Evolutionary conservation across 1,140 invertebrate genomes (phyloP).

Genomic region (Drosophila novamexicana): DNA sequence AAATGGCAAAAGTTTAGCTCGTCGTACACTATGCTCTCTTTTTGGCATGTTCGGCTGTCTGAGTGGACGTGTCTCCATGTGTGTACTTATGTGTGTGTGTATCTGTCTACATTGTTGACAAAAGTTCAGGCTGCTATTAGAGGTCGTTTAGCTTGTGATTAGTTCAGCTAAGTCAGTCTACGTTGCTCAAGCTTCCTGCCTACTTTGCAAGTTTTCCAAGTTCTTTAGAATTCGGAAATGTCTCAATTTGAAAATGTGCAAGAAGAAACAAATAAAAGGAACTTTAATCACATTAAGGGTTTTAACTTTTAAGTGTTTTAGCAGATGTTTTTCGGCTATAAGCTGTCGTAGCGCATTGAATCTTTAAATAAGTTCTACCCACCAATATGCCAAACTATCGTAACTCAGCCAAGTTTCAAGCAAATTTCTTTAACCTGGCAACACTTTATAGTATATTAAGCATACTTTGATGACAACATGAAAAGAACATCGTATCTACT

Average conservation of each 20-base stretch:
- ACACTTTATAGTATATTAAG: neutral
- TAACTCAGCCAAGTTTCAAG: neutral
- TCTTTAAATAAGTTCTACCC: slow-evolving; percentile 1
- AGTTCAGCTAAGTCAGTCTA: slow-evolving; percentile 70
- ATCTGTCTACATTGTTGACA: slow-evolving; percentile 74
- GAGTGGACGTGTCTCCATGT: neutral
- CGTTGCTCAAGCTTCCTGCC: slow-evolving; percentile 25
- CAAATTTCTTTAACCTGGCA: neutral
- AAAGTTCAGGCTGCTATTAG: slow-evolving; percentile 76
- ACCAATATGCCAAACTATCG: neutral
- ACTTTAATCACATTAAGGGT: slow-evolving; percentile 1
- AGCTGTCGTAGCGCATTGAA: neutral
- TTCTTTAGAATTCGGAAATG: slow-evolving; percentile 20
- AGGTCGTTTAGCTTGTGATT: slow-evolving; percentile 80
- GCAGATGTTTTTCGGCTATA: neutral
- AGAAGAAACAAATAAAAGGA: slow-evolving; percentile 8
- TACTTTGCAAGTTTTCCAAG: slow-evolving; percentile 43
- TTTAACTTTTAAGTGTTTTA: neutral
- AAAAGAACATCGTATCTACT: neutral
- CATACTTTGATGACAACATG: neutral
- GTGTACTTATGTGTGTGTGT: slow-evolving; percentile 15
- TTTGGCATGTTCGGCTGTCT: slow-evolving; percentile 28
- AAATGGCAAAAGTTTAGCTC: slow-evolving; percentile 64
- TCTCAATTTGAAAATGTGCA: slow-evolving; percentile 14
- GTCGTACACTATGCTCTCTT: slow-evolving; percentile 35